Evolutionary conservation across 1,140 invertebrate species (phyloP), one percentile per base, ranked within the genome.

Genomic region (Bemisia tabaci): DNA sequence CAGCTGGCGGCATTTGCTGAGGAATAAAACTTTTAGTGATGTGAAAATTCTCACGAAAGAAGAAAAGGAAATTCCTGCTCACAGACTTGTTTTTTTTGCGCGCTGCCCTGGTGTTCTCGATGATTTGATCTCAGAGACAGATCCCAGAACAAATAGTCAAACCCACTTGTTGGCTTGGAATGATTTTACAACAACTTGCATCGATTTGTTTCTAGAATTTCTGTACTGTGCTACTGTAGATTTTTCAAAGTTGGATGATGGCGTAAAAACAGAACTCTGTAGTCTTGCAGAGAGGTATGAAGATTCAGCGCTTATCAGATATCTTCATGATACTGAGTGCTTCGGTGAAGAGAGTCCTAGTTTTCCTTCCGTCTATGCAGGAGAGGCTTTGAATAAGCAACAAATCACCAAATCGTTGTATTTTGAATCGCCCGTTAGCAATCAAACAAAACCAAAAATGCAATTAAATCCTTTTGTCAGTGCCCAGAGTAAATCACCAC

Each of bases 1-100:
- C 21, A 67, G 65, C 21, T 71, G 68, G 67, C 60, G 59, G 62
- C 64, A 12, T n/a, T 61, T 72, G 65, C 11, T 72, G 26, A 65
- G 65, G 12, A 71, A 68, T 48, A 25, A 66, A 26, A 33, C 60
- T 23, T 60, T 71, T 27, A 72, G 71, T 68, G 71, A 72, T 63
- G 33, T 72, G 1, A 68, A 27, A 11, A 67, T 72, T 22, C 64
- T 58, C 39, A 33, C 64, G 12, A 70, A 71, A 68, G 65, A 72
- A 22, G 65, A 67, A 63, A 61, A 33, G 59, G 64, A 58, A 39
- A 68, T 72, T 66, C 65, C 63, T 64, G 65, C 66, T 48, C 71
- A 72, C 33, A 68, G 64, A 62, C 21, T 72, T 25, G 70, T 72
- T 0, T 27, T 72, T 26, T 33, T 61, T 61, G 68, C 62, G 12